phyloP scores from a whole-genome alignment of 2,888 invertebrate genomes.

The Helleia helle region DNA sequence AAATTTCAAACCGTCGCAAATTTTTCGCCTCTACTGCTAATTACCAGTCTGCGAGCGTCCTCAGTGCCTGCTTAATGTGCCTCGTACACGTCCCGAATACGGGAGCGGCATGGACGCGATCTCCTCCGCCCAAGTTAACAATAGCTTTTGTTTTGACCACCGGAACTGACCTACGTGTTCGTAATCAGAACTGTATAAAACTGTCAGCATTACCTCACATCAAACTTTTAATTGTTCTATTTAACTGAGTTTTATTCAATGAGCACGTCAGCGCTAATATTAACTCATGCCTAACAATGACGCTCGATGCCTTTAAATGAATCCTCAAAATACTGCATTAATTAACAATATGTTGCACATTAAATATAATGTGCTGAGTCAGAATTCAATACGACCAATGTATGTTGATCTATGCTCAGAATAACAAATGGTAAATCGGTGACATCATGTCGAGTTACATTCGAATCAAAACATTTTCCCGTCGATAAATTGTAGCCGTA shows the following conservation, averaged over 20 bases:
- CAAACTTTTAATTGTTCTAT: background rate
- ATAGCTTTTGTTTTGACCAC: conserved; percentile 64
- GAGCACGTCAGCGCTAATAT: background rate
- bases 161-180: conserved; percentile 46
- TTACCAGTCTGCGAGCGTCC: conserved; percentile 67
- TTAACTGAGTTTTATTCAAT: conserved; percentile 1
- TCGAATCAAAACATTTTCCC: conserved; percentile 1
- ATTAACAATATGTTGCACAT: conserved; percentile 2
- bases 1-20: conserved; percentile 72
- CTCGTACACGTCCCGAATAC: conserved; percentile 65
- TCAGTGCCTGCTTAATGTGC: conserved; percentile 66
- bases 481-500: background rate
- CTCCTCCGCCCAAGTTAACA: conserved; percentile 52
- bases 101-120: conserved; percentile 53
- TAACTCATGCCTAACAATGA: conserved; percentile 5
- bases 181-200: conserved; percentile 38
- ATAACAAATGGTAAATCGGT: conserved; percentile 68
- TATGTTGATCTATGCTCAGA: conserved; percentile 41
- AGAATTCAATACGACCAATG: conserved; percentile 42
- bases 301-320: conserved; percentile 3
- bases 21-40: conserved; percentile 71
- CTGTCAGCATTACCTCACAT: conserved; percentile 19
- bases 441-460: conserved; percentile 30
- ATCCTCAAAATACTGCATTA: conserved; percentile 7
- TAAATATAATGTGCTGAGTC: conserved; percentile 29